These are phyloP conservation scores for Bostrychus sinensis DNA, from an alignment of 2,113 vertebrate species.

Conservation along the genomic window DNA sequence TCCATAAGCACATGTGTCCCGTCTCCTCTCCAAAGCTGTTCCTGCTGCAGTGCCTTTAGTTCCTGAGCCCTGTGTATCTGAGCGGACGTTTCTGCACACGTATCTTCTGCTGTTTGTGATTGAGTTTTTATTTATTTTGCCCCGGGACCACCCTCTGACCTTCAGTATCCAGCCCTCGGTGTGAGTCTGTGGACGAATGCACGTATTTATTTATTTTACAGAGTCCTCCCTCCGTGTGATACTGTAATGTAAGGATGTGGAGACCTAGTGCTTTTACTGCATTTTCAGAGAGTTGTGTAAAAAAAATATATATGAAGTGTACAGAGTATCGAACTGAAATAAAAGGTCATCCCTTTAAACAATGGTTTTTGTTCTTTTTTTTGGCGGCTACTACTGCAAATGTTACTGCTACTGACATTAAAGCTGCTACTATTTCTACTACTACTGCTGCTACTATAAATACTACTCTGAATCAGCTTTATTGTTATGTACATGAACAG, in stretches of 20 bases:
- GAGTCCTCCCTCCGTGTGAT: slow-evolving; percentile 48
- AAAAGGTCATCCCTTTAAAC: slow-evolving; percentile 70
- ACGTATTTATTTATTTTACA: slow-evolving; percentile 77
- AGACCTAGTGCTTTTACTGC: slow-evolving; percentile 59
- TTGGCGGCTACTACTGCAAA: too few relatives aligned
- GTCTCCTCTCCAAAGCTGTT: slow-evolving; percentile 39
- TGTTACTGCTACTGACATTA: too few relatives aligned
- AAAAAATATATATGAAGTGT: slow-evolving; percentile 74
- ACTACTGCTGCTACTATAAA: too few relatives aligned
- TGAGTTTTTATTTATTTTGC: slow-evolving; percentile 6
- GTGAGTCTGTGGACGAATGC: slow-evolving; percentile 17
- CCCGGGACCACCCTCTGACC: slow-evolving; percentile 5
- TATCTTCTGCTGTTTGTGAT: slow-evolving; percentile 29
- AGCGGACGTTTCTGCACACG: slow-evolving; percentile 40
- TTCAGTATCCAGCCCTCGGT: slow-evolving; percentile 11
- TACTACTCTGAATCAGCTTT: too few relatives aligned
- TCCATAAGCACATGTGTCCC: slow-evolving; percentile 50
- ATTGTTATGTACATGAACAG: too few relatives aligned
- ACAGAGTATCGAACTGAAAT: slow-evolving; percentile 74
- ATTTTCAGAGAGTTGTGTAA: slow-evolving; percentile 68
- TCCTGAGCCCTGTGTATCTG: slow-evolving; percentile 51
- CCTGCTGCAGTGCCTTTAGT: slow-evolving; percentile 80
- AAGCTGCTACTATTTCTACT: too few relatives aligned
- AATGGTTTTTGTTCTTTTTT: slow-evolving; percentile 6
- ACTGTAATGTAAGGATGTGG: slow-evolving; percentile 52